Conservation (phyloP, 2,797 vertebrate species). For the Agapornis canus region DNA sequence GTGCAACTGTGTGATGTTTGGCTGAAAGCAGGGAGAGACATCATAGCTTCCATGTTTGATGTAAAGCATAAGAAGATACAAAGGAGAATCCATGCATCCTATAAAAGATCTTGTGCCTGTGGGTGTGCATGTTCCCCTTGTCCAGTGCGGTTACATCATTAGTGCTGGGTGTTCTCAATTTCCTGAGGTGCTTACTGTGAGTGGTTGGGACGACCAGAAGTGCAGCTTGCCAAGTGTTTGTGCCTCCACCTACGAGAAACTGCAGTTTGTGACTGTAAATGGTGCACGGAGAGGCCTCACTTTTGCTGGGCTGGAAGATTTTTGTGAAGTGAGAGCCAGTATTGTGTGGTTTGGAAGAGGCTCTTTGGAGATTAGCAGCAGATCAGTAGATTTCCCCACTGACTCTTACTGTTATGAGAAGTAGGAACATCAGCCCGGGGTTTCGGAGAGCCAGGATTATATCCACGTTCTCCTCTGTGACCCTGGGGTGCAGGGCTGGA, state of each 20-base stretch:
- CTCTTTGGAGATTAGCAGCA: slow-evolving; percentile 18
- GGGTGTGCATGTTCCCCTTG: not conserved
- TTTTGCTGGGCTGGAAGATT: not conserved
- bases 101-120: not conserved
- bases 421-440: not conserved
- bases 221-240: not conserved
- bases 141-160: not conserved
- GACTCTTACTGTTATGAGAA: not conserved
- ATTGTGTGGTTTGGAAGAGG: slow-evolving; percentile 19
- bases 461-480: not conserved
- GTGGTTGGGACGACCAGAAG: not conserved
- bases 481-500: not conserved
- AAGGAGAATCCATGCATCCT: not conserved
- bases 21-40: not conserved
- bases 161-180: not conserved
- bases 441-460: not conserved
- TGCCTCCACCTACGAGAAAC: slow-evolving; percentile 36
- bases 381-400: slow-evolving; percentile 22
- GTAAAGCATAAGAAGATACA: not conserved
- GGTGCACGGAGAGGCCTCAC: not conserved
- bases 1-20: not conserved
- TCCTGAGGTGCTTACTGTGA: not conserved
- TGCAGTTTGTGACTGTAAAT: not conserved
- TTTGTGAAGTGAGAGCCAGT: slow-evolving; percentile 23
- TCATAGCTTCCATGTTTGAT: not conserved